Base-by-base conservation (phyloP, 2,113 vertebrate genomes). In the Petrocephalus zakoni region DNA sequence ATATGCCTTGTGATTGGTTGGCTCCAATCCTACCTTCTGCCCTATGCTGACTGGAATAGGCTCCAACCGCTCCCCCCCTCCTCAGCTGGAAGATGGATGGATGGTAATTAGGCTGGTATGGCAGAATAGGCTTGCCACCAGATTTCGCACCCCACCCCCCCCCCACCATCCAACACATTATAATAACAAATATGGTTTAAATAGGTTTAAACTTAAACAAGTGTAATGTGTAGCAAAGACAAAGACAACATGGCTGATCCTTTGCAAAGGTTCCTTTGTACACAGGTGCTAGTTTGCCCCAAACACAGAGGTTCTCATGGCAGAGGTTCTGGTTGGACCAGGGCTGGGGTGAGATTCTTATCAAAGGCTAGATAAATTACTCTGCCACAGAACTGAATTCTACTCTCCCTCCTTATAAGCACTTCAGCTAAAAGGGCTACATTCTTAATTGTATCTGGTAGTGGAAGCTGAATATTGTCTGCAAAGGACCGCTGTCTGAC, bases 61-160 rank as follows among this genome's bases (percentile, higher is more conserved):
- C 29, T 72, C 68, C 13, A 37, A 25, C 3, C 21, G 17, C 55
- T 1, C 21, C 56, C 2, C 64, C 13, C 72, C 72, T 29, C 34
- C 2, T 1, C 72, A 78, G 72, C 7, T 42, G 34, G 72, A 78
- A 78, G 72, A 78, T 78, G 34, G 72, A 78, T 78, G 34, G 34
- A 78, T 78, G 5, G 72, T 78, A 78, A 78, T 78, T 78, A 78
- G 72, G 72, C 72, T 37, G 72, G 34, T 75, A 75, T 75, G 72
- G 72, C 25, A 37, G 34, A 78, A 78, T 78, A 5, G 72, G 17
- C 72, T 42, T 72, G 29, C 29, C 64, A 17, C 11, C 64, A 29
- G 25, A 68, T 25, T 72, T 11, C 2, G 0, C 29, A 11, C 29
- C 17, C 29, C 25, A 1, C 52, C 42, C 42, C n/a, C 25, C 8